phyloP scores from a whole-genome alignment of 2,888 invertebrate genomes.

The Aelia acuminata region DNA sequence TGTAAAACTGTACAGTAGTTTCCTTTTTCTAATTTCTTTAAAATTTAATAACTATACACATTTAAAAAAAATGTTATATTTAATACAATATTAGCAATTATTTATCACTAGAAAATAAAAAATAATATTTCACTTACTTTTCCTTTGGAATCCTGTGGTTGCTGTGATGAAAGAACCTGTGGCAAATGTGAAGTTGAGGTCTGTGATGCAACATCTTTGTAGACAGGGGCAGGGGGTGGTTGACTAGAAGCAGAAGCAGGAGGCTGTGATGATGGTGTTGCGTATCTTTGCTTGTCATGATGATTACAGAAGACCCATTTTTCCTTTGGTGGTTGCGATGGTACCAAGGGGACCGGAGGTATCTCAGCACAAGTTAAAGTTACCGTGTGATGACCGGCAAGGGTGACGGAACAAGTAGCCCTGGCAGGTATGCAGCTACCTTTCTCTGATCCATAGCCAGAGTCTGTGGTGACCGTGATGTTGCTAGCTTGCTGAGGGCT shows the following conservation, averaged over 20 bases:
- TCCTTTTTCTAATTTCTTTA: neutral
- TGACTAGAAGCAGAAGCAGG: constrained; percentile 54
- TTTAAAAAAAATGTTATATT: neutral
- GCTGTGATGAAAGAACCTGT: constrained; percentile 55
- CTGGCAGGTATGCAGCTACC: constrained; percentile 56
- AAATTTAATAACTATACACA: neutral
- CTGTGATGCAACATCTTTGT: constrained; percentile 73
- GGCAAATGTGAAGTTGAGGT: constrained; percentile 68
- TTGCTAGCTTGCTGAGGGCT: constrained; percentile 69
- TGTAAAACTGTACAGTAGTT: neutral
- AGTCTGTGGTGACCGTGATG: constrained; percentile 73
- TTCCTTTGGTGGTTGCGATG: constrained; percentile 63
- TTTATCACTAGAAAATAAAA: neutral
- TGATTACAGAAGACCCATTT: constrained; percentile 65
- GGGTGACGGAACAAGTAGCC: constrained; percentile 77
- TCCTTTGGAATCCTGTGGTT: constrained; percentile 38
- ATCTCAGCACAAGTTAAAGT: constrained; percentile 69
- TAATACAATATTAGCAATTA: neutral
- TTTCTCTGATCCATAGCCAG: constrained; percentile 74
- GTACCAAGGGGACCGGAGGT: constrained; percentile 68
- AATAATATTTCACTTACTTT: constrained; percentile 59
- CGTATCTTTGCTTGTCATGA: constrained; percentile 60
- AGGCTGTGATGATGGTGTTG: constrained; percentile 54
- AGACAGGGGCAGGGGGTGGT: constrained; percentile 54
- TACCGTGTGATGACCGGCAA: constrained; percentile 68